phyloP scores from a whole-genome alignment of 2,797 vertebrate genomes.

The Parauchenoglanis punctatus region DNA sequence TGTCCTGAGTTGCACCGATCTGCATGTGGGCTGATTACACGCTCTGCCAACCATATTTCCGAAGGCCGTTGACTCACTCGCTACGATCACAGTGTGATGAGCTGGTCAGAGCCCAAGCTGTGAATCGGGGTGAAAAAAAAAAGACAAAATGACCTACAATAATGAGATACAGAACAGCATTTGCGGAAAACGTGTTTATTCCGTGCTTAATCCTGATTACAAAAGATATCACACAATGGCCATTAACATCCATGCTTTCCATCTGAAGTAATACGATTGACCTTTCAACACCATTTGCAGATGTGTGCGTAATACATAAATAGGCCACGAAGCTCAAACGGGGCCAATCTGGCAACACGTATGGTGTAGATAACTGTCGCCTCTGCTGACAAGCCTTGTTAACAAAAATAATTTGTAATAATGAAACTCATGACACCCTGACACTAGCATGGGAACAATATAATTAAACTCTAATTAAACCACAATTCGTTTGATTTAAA shows the following conservation, averaged over 20 bases:
- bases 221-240: neutral
- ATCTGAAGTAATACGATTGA: neutral
- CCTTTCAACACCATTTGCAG: neutral
- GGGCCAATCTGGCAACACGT: constrained; percentile 11
- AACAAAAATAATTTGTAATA: neutral
- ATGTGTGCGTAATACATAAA: neutral
- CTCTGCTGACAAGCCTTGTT: neutral
- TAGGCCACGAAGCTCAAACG: neutral
- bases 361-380: neutral
- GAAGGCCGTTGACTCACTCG: constrained; percentile 27
- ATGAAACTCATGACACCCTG: neutral
- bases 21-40: constrained; percentile 20
- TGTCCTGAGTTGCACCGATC: constrained; percentile 10
- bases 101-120: constrained; percentile 15
- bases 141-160: neutral
- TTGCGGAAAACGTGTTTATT: neutral
- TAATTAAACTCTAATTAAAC: neutral
- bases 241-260: neutral
- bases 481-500: neutral
- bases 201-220: neutral
- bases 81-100: constrained; percentile 5
- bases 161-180: neutral
- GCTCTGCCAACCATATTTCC: constrained; percentile 19
- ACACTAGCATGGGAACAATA: neutral
- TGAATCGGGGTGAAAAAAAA: neutral